Conservation (phyloP, 2,113 vertebrate genomes). For the Emydocephalus ijimae region DNA sequence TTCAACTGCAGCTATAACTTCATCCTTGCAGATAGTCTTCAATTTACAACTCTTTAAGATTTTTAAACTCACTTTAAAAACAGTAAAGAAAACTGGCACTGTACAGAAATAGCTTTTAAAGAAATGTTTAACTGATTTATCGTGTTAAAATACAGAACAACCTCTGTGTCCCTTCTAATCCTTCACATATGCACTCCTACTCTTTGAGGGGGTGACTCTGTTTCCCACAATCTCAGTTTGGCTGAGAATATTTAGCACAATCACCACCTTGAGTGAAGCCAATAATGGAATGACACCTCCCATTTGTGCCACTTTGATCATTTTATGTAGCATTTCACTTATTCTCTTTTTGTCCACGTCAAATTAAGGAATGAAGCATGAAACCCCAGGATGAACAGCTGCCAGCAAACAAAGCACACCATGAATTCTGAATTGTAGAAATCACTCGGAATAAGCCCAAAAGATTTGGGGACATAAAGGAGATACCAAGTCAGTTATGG, state of each 20-base stretch:
- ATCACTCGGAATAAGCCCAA: not conserved
- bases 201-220: not conserved
- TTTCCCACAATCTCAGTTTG: not conserved
- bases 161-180: not conserved
- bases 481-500: not conserved
- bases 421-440: not conserved
- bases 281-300: not conserved
- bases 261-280: not conserved
- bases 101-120: not conserved
- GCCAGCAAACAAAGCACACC: not conserved
- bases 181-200: not conserved
- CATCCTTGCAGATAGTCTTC: not conserved
- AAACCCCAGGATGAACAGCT: not conserved
- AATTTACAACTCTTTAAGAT: not conserved
- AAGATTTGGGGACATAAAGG: not conserved
- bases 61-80: not conserved
- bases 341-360: not conserved
- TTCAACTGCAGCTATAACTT: not conserved
- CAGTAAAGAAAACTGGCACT: not conserved
- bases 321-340: not conserved
- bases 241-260: not conserved
- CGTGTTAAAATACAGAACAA: not conserved
- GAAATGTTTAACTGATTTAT: not conserved
- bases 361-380: not conserved
- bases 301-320: not conserved